A percentile compares a stretch with the other conserved stretches of the same genome.
Evolutionary conservation across 1,140 invertebrate genomes (phyloP).

Genomic region (Drosophila santomea): DNA sequence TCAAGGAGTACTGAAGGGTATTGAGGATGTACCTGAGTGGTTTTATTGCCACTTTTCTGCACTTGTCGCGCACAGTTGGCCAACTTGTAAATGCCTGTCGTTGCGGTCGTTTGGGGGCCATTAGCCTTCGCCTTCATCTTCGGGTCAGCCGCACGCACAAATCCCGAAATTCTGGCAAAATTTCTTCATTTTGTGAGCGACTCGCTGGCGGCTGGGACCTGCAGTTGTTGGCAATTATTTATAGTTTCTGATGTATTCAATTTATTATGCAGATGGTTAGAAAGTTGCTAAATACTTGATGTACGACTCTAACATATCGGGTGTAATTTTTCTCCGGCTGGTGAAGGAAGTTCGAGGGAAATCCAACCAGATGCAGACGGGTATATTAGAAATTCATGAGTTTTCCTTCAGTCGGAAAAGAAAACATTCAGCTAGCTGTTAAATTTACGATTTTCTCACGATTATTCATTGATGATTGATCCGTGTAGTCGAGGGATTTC

Average conservation of each 20-base stretch:
- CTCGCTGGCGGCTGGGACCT: conserved; percentile 61
- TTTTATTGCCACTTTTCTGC: conserved; percentile 48
- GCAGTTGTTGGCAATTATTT: conserved; percentile 81
- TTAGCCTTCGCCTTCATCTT: conserved; percentile 69
- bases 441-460: conserved; percentile 42
- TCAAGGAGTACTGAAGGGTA: neutral
- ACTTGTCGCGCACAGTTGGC: conserved; percentile 71
- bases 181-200: conserved; percentile 70
- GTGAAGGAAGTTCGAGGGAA: conserved; percentile 22
- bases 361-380: conserved; percentile 16
- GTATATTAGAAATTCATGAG: conserved; percentile 40
- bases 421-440: conserved; percentile 8
- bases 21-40: conserved; percentile 1
- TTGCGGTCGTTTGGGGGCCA: conserved; percentile 60
- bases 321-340: conserved; percentile 52
- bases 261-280: conserved; percentile 79
- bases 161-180: conserved; percentile 80
- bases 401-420: conserved; percentile 11
- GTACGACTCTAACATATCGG: conserved; percentile 74
- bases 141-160: conserved; percentile 52
- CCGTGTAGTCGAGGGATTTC: neutral
- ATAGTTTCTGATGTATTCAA: conserved; percentile 83
- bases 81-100: conserved; percentile 63
- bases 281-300: conserved; percentile 79
- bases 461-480: conserved; percentile 28